These are phyloP conservation scores for Athalia rosae DNA, from an alignment of 2,888 invertebrate species.

Conservation along the genomic window DNA sequence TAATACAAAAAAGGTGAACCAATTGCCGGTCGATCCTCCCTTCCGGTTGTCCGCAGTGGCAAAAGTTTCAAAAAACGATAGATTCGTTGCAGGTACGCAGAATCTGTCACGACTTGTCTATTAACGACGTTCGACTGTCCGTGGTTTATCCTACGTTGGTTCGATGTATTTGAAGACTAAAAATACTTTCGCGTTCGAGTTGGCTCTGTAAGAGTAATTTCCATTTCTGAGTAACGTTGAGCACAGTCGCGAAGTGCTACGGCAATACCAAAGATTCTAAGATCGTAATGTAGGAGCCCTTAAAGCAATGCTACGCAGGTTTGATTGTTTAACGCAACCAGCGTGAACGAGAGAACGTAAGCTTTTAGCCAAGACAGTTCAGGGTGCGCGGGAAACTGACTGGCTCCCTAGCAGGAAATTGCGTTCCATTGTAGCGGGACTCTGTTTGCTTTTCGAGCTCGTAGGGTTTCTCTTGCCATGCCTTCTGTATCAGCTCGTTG, in stretches of 20 bases:
- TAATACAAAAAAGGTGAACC: neutral
- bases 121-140: no score
- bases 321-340: conserved; percentile 66
- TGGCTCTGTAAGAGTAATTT: conserved; percentile 24
- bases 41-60: no score
- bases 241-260: conserved; percentile 36
- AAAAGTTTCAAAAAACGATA: no score
- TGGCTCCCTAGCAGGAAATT: conserved; percentile 68
- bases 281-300: conserved; percentile 47
- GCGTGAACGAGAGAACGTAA: conserved; percentile 55
- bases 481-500: conserved; percentile 51
- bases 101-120: no score
- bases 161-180: neutral
- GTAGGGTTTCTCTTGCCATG: conserved; percentile 47
- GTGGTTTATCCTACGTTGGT: no score
- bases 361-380: conserved; percentile 69
- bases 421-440: conserved; percentile 72
- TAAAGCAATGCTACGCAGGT: conserved; percentile 65
- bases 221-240: conserved; percentile 40
- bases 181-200: neutral
- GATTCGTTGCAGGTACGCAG: no score
- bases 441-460: conserved; percentile 68
- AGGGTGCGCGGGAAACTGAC: conserved; percentile 55
- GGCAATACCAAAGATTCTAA: conserved; percentile 45
- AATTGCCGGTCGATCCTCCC: neutral